Percentiles rank a stretch among this genome's conserved stretches.
These are phyloP conservation scores for Physocephala rufipes DNA, from an alignment of 2,888 invertebrate species.

Conservation along the genomic window DNA sequence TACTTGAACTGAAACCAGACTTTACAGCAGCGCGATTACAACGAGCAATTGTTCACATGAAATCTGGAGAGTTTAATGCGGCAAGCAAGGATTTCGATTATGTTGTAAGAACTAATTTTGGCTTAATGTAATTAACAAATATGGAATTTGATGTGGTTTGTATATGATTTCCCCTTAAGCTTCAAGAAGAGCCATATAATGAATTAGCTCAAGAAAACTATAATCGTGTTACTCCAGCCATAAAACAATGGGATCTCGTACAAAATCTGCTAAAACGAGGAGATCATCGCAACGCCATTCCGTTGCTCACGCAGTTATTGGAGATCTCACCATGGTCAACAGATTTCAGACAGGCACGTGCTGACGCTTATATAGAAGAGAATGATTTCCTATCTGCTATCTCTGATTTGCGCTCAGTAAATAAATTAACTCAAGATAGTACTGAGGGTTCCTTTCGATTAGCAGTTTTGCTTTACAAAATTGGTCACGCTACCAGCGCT, in stretches of 20 bases:
- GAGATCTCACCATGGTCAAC: conserved; percentile 92
- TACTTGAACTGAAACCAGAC: conserved; percentile 92
- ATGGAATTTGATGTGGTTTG: neutral
- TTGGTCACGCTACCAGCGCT: conserved; percentile 92
- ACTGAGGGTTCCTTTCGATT: conserved; percentile 77
- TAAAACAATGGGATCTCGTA: conserved; percentile 72
- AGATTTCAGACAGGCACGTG: conserved; percentile 82
- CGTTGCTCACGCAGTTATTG: conserved; percentile 73
- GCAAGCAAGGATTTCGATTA: conserved; percentile 84
- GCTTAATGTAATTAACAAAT: no score
- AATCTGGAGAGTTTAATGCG: conserved; percentile 83
- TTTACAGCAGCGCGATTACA: conserved; percentile 88
- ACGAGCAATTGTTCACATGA: conserved; percentile 87
- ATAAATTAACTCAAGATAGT: conserved; percentile 91
- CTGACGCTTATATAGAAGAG: conserved; percentile 81
- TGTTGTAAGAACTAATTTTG: conserved; percentile 79
- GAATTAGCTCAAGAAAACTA: conserved; percentile 78
- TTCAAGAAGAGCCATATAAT: conserved; percentile 79
- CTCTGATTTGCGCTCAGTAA: conserved; percentile 87
- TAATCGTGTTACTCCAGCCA: conserved; percentile 72
- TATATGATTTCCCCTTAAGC: conserved; percentile 62
- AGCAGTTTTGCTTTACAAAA: conserved; percentile 84
- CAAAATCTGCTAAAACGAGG: conserved; percentile 72
- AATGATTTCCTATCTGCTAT: conserved; percentile 88
- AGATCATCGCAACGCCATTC: conserved; percentile 71